Percentiles rank a stretch among this genome's conserved stretches.
Conservation (phyloP, 2,888 invertebrate genomes). For the Catocala fraxini region DNA sequence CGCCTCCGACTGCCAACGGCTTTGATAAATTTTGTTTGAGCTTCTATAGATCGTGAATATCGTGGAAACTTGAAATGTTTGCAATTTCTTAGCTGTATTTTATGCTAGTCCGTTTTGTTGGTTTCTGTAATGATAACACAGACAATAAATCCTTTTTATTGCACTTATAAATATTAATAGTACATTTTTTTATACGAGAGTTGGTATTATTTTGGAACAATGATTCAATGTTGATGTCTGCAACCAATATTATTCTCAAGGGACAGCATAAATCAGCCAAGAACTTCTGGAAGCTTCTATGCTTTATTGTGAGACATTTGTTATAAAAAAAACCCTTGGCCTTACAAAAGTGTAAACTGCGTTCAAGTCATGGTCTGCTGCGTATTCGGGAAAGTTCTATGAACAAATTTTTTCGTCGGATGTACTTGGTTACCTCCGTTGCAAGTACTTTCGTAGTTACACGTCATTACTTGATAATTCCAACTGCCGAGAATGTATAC, state of each 20-base stretch:
- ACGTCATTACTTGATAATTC: no score
- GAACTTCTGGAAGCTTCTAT: conserved; percentile 22
- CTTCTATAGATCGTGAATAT: not conserved
- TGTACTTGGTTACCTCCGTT: conserved; percentile 21
- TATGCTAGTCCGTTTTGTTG: no score
- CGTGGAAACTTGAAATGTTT: no score
- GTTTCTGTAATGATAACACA: not conserved
- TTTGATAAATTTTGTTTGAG: conserved; percentile 10
- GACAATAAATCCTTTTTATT: conserved; percentile 13
- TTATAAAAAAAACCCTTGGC: no score
- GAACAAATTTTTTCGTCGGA: conserved; percentile 60
- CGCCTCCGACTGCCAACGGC: conserved; percentile 11
- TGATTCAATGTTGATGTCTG: conserved; percentile 10
- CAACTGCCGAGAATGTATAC: no score
- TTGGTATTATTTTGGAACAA: conserved; percentile 10
- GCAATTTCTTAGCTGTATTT: no score
- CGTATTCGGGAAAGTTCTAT: conserved; percentile 60
- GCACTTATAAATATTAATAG: conserved; percentile 13
- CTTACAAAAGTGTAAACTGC: conserved; percentile 12
- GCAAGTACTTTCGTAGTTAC: conserved; percentile 5
- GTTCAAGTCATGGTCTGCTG: conserved; percentile 57
- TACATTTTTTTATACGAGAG: conserved; percentile 7
- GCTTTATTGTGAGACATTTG: not conserved
- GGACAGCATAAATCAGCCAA: conserved; percentile 29
- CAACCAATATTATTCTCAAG: conserved; percentile 21